A percentile compares a stretch with the other conserved stretches of the same genome.
phyloP scores from a whole-genome alignment of 2,888 invertebrate species.

The Microdon myrmicae region DNA sequence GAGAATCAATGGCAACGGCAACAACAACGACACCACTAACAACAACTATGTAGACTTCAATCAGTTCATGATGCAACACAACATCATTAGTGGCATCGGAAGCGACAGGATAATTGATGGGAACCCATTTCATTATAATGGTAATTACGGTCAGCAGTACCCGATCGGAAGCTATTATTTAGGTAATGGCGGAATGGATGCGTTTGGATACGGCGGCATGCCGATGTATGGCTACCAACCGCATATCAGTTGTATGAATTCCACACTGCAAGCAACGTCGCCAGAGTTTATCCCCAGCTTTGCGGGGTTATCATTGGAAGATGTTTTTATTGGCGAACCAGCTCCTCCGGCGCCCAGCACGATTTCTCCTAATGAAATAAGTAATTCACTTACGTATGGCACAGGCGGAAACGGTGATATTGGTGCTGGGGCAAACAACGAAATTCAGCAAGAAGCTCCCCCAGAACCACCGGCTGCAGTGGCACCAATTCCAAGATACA shows the following conservation, averaged over 20 bases:
- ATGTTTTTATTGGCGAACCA: too few relatives aligned
- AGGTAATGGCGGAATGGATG: conserved; percentile 2
- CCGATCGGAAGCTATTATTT: conserved; percentile 23
- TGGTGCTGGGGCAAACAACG: background rate
- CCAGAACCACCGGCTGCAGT: background rate
- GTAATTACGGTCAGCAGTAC: conserved; percentile 12
- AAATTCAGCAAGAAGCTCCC: background rate
- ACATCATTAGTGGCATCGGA: conserved; percentile 54
- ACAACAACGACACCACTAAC: conserved; percentile 45
- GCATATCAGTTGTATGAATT: conserved; percentile 36
- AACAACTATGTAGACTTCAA: conserved; percentile 66
- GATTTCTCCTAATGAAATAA: conserved; percentile 1
- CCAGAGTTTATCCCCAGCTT: conserved; percentile 65
- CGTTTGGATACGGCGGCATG: conserved; percentile 4
- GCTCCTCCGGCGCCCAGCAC: background rate
- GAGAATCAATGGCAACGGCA: conserved; percentile 15
- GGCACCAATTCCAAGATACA: conserved; percentile 30
- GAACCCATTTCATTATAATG: conserved; percentile 41
- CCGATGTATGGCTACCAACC: conserved; percentile 15
- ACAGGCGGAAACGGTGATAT: too few relatives aligned
- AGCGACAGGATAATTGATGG: background rate
- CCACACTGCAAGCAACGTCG: conserved; percentile 62
- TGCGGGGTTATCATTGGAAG: conserved; percentile 58
- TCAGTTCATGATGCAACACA: conserved; percentile 65
- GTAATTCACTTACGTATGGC: background rate